Evolutionary conservation across 1,140 invertebrate genomes (phyloP).

Genomic region (Zaprionus tsacasi): DNA sequence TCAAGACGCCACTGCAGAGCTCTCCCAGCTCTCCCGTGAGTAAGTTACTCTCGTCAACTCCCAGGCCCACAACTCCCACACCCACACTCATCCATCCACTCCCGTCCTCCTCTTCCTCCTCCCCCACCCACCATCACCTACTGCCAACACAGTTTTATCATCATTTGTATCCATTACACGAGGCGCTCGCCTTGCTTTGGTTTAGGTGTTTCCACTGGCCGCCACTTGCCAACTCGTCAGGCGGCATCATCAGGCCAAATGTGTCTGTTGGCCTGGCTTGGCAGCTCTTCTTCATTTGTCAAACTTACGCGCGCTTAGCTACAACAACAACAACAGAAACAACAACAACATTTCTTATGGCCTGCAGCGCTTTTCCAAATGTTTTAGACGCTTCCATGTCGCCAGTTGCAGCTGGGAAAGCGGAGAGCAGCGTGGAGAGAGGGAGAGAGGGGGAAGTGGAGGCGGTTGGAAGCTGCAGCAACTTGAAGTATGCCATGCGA

Average conservation of each 20-base stretch:
- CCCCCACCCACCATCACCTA: conserved; percentile 19
- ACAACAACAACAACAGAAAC: conserved; percentile 35
- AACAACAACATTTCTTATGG: conserved; percentile 30
- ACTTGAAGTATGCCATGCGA: conserved; percentile 34
- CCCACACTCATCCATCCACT: conserved; percentile 6
- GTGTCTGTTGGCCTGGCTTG: conserved; percentile 32
- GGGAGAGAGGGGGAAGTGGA: neutral
- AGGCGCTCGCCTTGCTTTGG: conserved; percentile 47
- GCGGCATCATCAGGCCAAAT: conserved; percentile 61
- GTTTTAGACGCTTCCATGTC: conserved; percentile 37
- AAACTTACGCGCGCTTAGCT: conserved; percentile 66
- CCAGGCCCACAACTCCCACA: neutral
- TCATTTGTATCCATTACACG: conserved; percentile 77
- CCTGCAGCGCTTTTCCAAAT: conserved; percentile 55
- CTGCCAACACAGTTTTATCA: conserved; percentile 46
- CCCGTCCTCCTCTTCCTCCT: neutral
- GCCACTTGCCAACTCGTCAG: conserved; percentile 1
- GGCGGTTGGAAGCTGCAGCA: conserved; percentile 4
- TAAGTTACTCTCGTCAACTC: neutral
- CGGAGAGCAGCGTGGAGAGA: neutral
- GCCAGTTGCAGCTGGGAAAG: neutral
- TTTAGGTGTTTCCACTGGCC: conserved; percentile 55
- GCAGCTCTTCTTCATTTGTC: conserved; percentile 72
- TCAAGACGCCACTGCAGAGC: conserved; percentile 35
- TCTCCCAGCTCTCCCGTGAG: conserved; percentile 10